Evolutionary conservation across 2,113 vertebrate genomes (phyloP), one percentile per base, ranked within the genome.

Genomic region (Nematolebias whitei): DNA sequence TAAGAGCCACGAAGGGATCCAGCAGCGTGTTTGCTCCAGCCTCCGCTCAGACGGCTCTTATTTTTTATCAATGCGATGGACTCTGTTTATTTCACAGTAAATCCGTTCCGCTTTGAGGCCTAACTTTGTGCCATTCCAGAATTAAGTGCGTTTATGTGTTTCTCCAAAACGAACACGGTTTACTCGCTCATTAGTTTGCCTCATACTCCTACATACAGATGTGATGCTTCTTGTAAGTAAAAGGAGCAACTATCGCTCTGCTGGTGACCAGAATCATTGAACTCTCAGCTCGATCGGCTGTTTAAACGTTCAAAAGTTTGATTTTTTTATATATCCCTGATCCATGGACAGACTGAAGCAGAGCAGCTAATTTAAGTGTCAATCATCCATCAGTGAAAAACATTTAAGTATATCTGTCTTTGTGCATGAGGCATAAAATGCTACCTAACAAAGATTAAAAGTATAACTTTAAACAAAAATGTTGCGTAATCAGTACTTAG

Each of bases 1-100:
- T 29, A 69, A 41, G 20, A 32, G 38, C 14, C 54, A 59, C 56
- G 66, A 10, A 44, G 32, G 19, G 18, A 41, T 49, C 52, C 49
- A 32, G 23, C 38, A 19, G n/a, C n/a, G n/a, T 2, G 18, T 45
- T 47, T 20, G n/a, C n/a, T n/a, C n/a, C n/a, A 24, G 22, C 26
- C 12, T 52, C 10, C 19, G 15, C 47, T 41, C 12, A 48, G 18
- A 2, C 23, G 22, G 14, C 13, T 49, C 20, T 14, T 16, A 38
- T 67, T 13, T 49, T 20, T 14, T 16, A 38, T 67, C 24, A 50
- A n/a, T 45, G 23, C 48, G n/a, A n/a, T n/a, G n/a, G n/a, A n/a
- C 53, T 20, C 6, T 55, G 3, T 64, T 49, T 19, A 44, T 57
- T 35, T 12, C 14, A 3, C 20, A 20, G 40, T 26, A 50, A 62